Evolutionary conservation across 2,113 vertebrate genomes (phyloP).

Genomic region (Regulus satrapa): DNA sequence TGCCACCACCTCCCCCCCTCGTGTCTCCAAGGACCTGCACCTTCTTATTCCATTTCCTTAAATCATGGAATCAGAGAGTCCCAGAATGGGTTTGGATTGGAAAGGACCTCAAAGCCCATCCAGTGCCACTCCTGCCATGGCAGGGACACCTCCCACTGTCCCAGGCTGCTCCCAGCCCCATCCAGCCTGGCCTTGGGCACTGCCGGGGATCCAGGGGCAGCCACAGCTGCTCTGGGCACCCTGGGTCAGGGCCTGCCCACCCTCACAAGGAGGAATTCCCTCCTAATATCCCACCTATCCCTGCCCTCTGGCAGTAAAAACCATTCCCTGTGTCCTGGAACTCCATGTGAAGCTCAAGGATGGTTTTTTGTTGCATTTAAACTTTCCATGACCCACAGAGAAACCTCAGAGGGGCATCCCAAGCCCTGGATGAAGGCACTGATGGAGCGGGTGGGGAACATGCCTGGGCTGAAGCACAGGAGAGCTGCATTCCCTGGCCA

Average conservation of each 20-base stretch:
- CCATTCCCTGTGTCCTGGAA: neutral
- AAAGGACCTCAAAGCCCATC: fast-evolving
- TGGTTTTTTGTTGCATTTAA: neutral
- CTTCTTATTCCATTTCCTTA: neutral
- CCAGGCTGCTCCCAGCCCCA: neutral
- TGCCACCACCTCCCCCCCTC: neutral
- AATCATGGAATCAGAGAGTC: neutral
- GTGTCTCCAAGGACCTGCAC: neutral
- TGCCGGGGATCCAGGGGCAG: neutral
- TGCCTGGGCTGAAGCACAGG: fast-evolving
- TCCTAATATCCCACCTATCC: fast-evolving
- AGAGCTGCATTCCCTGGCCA: fast-evolving
- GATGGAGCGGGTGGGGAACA: neutral
- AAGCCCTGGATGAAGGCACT: neutral
- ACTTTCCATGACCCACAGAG: neutral
- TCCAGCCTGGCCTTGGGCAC: neutral
- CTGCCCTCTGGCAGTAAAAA: neutral
- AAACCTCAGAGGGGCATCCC: neutral
- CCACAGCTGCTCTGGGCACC: neutral
- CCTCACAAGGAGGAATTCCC: neutral
- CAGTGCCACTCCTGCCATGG: neutral
- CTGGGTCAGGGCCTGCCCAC: neutral
- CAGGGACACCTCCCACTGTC: neutral
- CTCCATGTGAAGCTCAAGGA: neutral
- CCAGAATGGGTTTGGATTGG: neutral